A percentile compares a stretch with the other conserved stretches of the same genome.
phyloP scores from a whole-genome alignment of 1,140 invertebrate species.

The Drosophila santomea region DNA sequence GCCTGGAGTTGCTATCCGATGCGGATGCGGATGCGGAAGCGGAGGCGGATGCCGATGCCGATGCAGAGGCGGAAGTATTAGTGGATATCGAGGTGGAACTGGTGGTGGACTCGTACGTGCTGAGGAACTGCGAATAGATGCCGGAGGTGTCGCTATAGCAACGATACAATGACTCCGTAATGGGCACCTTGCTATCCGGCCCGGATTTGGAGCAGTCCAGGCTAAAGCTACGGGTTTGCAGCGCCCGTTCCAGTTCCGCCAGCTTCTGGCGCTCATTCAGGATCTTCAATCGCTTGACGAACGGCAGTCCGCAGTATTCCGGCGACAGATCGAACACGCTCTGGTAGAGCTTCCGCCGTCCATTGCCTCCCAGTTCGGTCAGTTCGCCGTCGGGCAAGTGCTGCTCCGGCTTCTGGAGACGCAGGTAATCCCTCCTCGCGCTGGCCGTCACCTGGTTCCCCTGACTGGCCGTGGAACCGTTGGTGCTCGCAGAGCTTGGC shows the following conservation, averaged over 20 bases:
- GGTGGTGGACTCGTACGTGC: constrained; percentile 74
- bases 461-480: constrained; percentile 36
- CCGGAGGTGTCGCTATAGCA: constrained; percentile 87
- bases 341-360: constrained; percentile 64
- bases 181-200: constrained; percentile 86
- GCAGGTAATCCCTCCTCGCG: constrained; percentile 44
- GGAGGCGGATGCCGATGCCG: constrained; percentile 23
- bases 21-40: constrained; percentile 27
- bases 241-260: constrained; percentile 91
- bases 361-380: constrained; percentile 19
- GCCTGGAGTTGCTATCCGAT: constrained; percentile 73
- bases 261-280: constrained; percentile 94
- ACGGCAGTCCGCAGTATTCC: constrained; percentile 93
- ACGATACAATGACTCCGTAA: constrained; percentile 87
- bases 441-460: constrained; percentile 27
- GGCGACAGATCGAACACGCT: constrained; percentile 95
- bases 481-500: constrained; percentile 47
- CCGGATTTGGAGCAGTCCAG: constrained; percentile 90
- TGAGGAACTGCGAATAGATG: constrained; percentile 79
- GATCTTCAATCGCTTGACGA: constrained; percentile 95
- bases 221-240: constrained; percentile 90
- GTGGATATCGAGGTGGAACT: constrained; percentile 66
- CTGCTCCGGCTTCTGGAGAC: constrained; percentile 66
- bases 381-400: constrained; percentile 47
- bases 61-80: constrained; percentile 54